Conservation (phyloP, 2,888 invertebrate genomes). For the Platerodrilus igneus region DNA sequence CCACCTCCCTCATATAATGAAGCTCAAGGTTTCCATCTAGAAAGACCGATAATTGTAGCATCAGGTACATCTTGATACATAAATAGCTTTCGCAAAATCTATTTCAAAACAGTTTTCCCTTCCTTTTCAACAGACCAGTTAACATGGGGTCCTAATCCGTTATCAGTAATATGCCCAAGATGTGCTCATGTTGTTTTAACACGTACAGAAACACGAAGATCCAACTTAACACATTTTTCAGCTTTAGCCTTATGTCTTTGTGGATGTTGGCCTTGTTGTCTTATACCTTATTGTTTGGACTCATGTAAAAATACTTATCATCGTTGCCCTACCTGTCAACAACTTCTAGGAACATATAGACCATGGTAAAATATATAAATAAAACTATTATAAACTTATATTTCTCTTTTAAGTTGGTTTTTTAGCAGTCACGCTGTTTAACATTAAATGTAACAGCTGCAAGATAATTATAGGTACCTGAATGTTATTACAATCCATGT, state of each 20-base stretch:
- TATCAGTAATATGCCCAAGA: conserved; percentile 40
- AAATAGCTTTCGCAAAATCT: conserved; percentile 3
- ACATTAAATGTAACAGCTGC: too few species aligned
- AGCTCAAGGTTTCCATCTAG: conserved; percentile 14
- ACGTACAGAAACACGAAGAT: conserved; percentile 36
- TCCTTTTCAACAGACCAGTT: conserved; percentile 33
- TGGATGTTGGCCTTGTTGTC: conserved; percentile 46
- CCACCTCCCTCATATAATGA: conserved; percentile 34
- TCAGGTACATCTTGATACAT: conserved; percentile 9
- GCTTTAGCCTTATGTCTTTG: conserved; percentile 43
- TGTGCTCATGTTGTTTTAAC: conserved; percentile 42
- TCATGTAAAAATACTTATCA: conserved; percentile 44
- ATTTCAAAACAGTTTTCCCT: conserved; percentile 12
- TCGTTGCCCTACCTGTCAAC: conserved; percentile 42
- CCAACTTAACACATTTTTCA: conserved; percentile 40
- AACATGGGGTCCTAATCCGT: conserved; percentile 42
- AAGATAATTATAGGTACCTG: too few species aligned
- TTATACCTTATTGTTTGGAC: conserved; percentile 44
- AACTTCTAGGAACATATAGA: conserved; percentile 43
- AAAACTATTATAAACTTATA: too few species aligned
- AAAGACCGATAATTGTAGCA: conserved; percentile 10
- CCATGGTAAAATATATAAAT: conserved; percentile 38
- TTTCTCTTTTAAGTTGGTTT: too few species aligned
- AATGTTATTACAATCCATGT: too few species aligned
- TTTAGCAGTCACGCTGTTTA: too few species aligned